Base-by-base conservation (phyloP, 2,797 vertebrate genomes). In the Urocyon cinereoargenteus region DNA sequence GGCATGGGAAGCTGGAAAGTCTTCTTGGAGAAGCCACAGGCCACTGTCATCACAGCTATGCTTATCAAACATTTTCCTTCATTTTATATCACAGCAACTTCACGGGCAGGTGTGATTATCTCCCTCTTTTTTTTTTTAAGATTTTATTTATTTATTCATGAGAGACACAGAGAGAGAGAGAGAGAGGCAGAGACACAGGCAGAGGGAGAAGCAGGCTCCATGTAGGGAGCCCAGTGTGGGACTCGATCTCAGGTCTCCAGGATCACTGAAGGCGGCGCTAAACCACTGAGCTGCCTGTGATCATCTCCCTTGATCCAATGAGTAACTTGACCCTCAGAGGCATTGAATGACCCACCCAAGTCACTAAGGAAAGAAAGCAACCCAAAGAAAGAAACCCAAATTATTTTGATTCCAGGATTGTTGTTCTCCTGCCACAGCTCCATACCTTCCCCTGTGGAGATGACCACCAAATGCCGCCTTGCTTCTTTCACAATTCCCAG, bases 51-150 rank as follows among this genome's bases (percentile, higher is more conserved):
- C 57, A 11, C 26, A 34, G 45, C 55, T 34, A 0, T 0, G 0
- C 49, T 82, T n/a, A n/a, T 8, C 2, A 21, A 81, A 45, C 57
- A 21, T 3, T 57, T n/a, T 28, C 7, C 31, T 6, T 19, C 45
- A 24, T 24, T 36, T 14, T 18, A 66, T 12, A 68, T 72, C 94
- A 88, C 28, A 10, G 83, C 59, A 31, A 14, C 68, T 19, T 24
- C 1, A 0, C 34, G 13, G 26, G 19, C 13, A 11, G 40, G 18
- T 9, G 1, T 19, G 55, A 2, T 34, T 2, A 2, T 6, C 10
- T 40, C 55, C 49, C 3, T 31, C 5, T 45, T 45, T 45, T 45
- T 40, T 40, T 40, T 40, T 45, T 45, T 45, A 45, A 45, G 6
- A 45, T 45, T 45, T 8, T 45, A 45, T 45, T 45, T 45, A 45